phyloP scores from a whole-genome alignment of 2,113 vertebrate species.

The Crypturellus undulatus region DNA sequence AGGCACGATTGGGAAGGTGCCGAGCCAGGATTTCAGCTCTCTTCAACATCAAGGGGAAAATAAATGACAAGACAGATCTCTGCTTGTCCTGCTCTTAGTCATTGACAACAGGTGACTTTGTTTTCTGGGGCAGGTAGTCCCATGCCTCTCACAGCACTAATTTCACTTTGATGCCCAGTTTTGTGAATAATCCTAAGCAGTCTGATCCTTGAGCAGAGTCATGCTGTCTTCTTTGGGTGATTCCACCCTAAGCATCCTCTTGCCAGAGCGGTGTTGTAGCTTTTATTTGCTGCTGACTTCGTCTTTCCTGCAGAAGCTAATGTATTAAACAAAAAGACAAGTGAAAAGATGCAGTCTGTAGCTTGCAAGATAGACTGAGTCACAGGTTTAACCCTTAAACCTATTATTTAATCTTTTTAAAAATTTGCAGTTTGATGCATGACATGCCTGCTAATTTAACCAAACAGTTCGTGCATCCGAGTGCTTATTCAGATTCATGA shows the following conservation, averaged over 20 bases:
- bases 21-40: background rate
- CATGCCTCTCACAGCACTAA: background rate
- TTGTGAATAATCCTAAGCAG: background rate
- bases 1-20: background rate
- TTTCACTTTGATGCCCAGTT: background rate
- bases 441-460: background rate
- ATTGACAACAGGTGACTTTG: background rate
- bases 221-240: background rate
- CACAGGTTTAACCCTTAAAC: background rate
- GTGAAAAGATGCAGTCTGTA: background rate
- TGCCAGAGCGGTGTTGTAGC: background rate
- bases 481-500: background rate
- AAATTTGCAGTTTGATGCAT: background rate
- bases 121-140: background rate
- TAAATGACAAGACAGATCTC: background rate
- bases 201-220: background rate
- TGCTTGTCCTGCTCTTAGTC: background rate
- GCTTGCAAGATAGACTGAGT: background rate
- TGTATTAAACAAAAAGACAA: background rate
- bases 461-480: background rate
- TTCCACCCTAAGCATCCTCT: background rate
- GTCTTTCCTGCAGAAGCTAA: background rate
- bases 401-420: background rate
- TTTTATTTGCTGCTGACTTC: constrained; percentile 26
- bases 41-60: background rate